A percentile compares a stretch with the other conserved stretches of the same genome.
Conservation (phyloP, 2,888 invertebrate species). For the Steinernema scapterisci region DNA sequence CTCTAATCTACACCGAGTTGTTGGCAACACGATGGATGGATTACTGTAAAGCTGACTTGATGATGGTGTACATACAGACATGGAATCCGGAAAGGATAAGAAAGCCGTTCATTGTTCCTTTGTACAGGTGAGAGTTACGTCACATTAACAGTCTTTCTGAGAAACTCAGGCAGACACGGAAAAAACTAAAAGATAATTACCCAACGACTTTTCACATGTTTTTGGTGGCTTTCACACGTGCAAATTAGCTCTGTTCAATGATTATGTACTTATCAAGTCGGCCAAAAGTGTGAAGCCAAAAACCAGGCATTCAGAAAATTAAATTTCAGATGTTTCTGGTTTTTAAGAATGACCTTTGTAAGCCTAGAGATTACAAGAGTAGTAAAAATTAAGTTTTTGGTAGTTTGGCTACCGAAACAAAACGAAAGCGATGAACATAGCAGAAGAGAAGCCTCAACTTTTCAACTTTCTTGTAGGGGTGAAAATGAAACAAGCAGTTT, state of each 20-base stretch:
- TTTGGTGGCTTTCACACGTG: no score
- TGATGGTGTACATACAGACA: slow-evolving; percentile 48
- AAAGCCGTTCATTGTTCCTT: slow-evolving; percentile 42
- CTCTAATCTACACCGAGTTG: slow-evolving; percentile 43
- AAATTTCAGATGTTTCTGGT: background rate
- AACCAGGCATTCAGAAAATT: background rate
- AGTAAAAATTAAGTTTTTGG: no score
- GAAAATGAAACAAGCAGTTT: no score
- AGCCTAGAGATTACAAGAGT: no score
- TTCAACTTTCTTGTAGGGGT: no score
- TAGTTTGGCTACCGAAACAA: background rate
- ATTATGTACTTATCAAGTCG: background rate
- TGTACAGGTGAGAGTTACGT: slow-evolving; percentile 38
- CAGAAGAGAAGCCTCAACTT: no score
- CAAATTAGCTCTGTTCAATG: no score
- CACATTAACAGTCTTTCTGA: background rate
- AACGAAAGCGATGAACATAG: no score
- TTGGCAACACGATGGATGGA: slow-evolving; percentile 42
- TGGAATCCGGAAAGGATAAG: slow-evolving; percentile 42
- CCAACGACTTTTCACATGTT: no score
- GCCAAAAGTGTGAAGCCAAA: background rate
- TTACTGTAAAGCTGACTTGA: slow-evolving; percentile 48
- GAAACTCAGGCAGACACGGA: background rate
- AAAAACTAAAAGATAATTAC: no score
- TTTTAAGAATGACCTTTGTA: no score